Conservation (phyloP, 1,140 invertebrate genomes). For the Octopus sinensis region DNA sequence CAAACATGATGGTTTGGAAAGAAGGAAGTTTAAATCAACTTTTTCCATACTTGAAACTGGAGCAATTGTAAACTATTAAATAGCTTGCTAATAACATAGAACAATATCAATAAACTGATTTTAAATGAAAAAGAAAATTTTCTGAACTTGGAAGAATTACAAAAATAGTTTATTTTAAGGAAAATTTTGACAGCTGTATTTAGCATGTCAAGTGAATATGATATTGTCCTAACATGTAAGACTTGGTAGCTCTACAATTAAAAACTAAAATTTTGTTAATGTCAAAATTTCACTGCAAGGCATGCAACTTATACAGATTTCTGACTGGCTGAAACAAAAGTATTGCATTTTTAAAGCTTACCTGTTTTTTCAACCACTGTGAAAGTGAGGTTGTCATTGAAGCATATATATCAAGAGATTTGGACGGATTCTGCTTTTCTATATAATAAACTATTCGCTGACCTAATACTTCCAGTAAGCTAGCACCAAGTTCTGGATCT, state of each 20-base stretch:
- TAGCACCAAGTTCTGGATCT: slow-evolving; percentile 64
- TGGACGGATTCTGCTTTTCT: slow-evolving; percentile 58
- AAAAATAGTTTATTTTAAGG: too few relatives aligned
- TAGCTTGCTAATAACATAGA: too few relatives aligned
- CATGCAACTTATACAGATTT: not conserved
- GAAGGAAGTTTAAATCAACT: too few relatives aligned
- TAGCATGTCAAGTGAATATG: not conserved
- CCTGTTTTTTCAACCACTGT: slow-evolving; percentile 70
- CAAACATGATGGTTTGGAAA: too few relatives aligned
- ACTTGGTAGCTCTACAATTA: not conserved
- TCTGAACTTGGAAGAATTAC: too few relatives aligned
- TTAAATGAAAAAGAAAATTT: too few relatives aligned
- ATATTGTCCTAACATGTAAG: not conserved
- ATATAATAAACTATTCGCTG: slow-evolving; percentile 69
- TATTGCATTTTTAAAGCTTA: slow-evolving; percentile 52
- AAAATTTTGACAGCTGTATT: not conserved
- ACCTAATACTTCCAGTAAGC: slow-evolving; percentile 71
- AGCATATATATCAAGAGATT: slow-evolving; percentile 66
- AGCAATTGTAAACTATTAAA: too few relatives aligned
- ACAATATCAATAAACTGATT: too few relatives aligned
- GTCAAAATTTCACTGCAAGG: not conserved
- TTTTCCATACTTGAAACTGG: too few relatives aligned
- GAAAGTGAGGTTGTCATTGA: slow-evolving; percentile 69
- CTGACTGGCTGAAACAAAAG: not conserved
- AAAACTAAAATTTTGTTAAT: not conserved